These are phyloP conservation scores for Drosophila cognata DNA, from an alignment of 2,888 invertebrate species.

Conservation along the genomic window DNA sequence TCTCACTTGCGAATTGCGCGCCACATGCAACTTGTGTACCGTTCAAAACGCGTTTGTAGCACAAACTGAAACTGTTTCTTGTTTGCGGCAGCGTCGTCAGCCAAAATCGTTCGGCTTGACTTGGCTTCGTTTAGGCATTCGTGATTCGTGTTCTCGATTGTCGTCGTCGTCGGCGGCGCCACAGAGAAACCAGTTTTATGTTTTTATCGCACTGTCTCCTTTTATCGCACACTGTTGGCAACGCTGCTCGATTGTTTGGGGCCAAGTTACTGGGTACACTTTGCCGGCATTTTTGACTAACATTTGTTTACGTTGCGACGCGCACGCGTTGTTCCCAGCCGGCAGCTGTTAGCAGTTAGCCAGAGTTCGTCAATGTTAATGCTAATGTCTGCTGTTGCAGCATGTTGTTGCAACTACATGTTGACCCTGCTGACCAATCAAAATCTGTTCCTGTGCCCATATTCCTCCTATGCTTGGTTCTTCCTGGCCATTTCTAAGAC, in stretches of 20 bases:
- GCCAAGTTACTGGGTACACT: constrained; percentile 48
- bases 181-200: constrained; percentile 54
- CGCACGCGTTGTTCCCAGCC: constrained; percentile 58
- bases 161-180: constrained; percentile 16
- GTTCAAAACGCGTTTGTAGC: constrained; percentile 80
- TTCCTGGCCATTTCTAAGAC: not conserved
- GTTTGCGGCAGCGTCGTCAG: constrained; percentile 17
- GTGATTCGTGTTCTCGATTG: constrained; percentile 7
- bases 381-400: not conserved
- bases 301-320: constrained; percentile 71
- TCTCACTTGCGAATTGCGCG: constrained; percentile 28
- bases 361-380: constrained; percentile 30
- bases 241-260: constrained; percentile 36
- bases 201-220: constrained; percentile 15
- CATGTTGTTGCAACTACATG: constrained; percentile 12
- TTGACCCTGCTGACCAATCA: constrained; percentile 38
- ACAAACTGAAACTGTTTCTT: constrained; percentile 81
- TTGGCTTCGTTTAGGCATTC: constrained; percentile 22
- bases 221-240: constrained; percentile 44
- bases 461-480: not conserved
- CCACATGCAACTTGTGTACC: constrained; percentile 69
- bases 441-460: constrained; percentile 16
- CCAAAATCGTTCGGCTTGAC: constrained; percentile 10
- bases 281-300: constrained; percentile 70
- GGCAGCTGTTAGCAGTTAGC: constrained; percentile 36